Conservation (phyloP, 2,888 invertebrate species). For the Terebella lapidaria region DNA sequence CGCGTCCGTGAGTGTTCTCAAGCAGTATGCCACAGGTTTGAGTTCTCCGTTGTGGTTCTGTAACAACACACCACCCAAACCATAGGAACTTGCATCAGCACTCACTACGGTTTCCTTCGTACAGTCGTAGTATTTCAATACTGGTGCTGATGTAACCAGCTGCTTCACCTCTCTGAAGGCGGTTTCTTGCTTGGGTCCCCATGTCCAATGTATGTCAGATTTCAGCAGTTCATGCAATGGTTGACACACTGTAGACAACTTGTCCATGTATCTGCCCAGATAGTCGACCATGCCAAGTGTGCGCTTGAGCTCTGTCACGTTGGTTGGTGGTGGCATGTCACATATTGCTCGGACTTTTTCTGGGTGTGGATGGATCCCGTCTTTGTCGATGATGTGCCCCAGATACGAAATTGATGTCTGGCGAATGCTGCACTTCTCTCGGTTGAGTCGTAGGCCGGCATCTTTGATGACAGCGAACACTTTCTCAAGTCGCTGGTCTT, state of each 20-base stretch:
- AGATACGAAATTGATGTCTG: background rate
- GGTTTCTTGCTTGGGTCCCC: no score
- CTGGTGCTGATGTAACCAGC: no score
- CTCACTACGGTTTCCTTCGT: background rate
- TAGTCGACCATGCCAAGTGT: no score
- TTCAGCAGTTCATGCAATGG: slow-evolving; percentile 1
- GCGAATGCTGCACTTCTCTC: no score
- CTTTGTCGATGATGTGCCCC: background rate
- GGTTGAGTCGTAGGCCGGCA: no score
- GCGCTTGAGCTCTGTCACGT: no score
- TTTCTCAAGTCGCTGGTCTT: background rate
- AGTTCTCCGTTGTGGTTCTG: background rate
- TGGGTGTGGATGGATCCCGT: background rate
- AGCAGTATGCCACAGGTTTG: background rate
- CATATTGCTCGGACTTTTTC: no score
- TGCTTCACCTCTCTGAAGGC: no score
- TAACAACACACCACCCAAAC: no score
- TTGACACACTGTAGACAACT: background rate
- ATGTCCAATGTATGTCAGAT: background rate
- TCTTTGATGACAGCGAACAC: background rate
- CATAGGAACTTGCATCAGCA: slow-evolving; percentile 2
- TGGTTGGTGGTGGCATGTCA: no score
- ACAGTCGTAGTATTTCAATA: no score
- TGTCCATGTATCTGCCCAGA: background rate
- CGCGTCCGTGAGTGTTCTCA: slow-evolving; percentile 3